phyloP scores from a whole-genome alignment of 2,888 invertebrate species.

The Coelogynopora nodosa region DNA sequence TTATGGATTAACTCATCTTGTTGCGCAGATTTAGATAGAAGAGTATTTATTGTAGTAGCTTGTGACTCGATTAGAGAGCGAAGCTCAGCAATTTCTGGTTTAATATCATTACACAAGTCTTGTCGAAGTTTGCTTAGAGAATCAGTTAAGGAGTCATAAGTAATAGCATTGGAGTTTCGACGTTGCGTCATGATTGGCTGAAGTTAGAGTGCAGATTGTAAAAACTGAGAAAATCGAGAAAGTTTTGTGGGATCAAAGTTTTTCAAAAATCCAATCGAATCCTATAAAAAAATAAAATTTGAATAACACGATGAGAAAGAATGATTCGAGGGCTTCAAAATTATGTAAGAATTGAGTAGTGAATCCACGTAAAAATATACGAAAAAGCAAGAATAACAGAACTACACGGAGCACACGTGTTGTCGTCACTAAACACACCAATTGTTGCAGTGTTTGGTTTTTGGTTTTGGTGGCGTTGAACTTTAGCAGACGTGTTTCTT shows the following conservation, averaged over 20 bases:
- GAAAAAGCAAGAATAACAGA: constrained; percentile 23
- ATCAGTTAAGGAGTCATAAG: constrained; percentile 8
- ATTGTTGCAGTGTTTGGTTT: no score
- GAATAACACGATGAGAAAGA: constrained; percentile 23
- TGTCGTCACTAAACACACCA: no score
- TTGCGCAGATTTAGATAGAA: constrained; percentile 23
- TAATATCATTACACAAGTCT: constrained; percentile 18
- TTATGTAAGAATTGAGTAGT: background rate
- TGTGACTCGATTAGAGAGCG: constrained; percentile 19
- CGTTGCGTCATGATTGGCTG: constrained; percentile 21
- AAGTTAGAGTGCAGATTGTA: background rate
- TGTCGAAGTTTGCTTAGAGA: background rate
- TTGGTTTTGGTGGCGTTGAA: no score
- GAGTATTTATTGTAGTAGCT: constrained; percentile 31
- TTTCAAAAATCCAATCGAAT: constrained; percentile 7
- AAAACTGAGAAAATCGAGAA: background rate
- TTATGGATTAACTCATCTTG: constrained; percentile 22
- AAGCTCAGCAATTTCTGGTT: constrained; percentile 27
- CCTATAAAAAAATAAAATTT: constrained; percentile 12
- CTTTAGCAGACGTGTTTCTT: no score
- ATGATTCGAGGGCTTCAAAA: constrained; percentile 15
- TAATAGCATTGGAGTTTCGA: background rate
- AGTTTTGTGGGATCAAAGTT: background rate
- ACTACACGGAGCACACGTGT: constrained; percentile 5
- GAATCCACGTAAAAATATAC: constrained; percentile 5